Conservation (phyloP, 2,888 invertebrate species). For the Onchidella celtica region DNA sequence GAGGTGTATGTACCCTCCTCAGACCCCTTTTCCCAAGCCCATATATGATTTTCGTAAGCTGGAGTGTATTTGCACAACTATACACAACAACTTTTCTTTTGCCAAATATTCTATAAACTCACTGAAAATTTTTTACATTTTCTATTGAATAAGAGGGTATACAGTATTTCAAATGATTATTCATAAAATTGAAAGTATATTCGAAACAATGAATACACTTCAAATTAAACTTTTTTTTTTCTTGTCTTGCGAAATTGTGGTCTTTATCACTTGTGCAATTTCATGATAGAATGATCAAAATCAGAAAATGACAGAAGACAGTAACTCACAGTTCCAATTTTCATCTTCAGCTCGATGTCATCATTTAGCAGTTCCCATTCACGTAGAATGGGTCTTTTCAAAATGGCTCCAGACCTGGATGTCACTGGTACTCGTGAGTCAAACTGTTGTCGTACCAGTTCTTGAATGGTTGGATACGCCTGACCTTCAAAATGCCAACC, state of each 20-base stretch:
- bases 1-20: too few relatives aligned
- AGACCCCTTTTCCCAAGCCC: too few relatives aligned
- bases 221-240: too few relatives aligned
- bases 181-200: neutral
- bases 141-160: neutral
- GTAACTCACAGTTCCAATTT: slow-evolving; percentile 95
- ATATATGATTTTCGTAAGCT: too few relatives aligned
- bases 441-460: slow-evolving; percentile 93
- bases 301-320: too few relatives aligned
- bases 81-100: too few relatives aligned
- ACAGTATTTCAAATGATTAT: neutral
- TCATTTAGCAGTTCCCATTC: slow-evolving; percentile 99
- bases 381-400: slow-evolving; percentile 91
- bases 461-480: slow-evolving; percentile 94
- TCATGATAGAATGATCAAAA: too few relatives aligned
- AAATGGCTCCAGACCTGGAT: slow-evolving; percentile 93
- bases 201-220: too few relatives aligned
- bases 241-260: too few relatives aligned
- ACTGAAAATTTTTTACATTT: neutral
- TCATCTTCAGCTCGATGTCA: slow-evolving; percentile 93
- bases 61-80: too few relatives aligned
- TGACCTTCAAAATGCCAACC: slow-evolving; percentile 96
- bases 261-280: too few relatives aligned
- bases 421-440: slow-evolving; percentile 93
- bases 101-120: too few relatives aligned